These are phyloP conservation scores for Phenganax marumi DNA, from an alignment of 92 coral and sea anemone genomes.

Conservation along the genomic window DNA sequence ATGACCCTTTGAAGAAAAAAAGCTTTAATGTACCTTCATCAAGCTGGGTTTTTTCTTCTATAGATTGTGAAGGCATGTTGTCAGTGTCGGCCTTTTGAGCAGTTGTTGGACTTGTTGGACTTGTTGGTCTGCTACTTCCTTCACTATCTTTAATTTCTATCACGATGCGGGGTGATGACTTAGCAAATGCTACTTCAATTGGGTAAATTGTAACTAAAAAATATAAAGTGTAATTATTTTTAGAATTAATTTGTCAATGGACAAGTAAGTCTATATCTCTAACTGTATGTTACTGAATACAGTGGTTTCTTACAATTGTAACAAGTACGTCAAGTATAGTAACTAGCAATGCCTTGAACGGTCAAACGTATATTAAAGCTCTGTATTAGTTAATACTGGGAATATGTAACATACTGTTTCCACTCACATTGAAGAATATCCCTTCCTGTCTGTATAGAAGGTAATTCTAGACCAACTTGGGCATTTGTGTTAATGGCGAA, in stretches of 20 bases:
- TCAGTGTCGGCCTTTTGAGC: background rate
- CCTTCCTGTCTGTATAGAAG: conserved; percentile 43
- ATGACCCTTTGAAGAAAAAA: background rate
- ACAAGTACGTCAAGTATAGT: background rate
- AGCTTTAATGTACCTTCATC: conserved; percentile 40
- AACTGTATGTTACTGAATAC: background rate
- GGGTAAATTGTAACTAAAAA: conserved; percentile 53
- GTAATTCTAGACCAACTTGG: conserved; percentile 50
- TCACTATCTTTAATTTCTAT: conserved; percentile 35
- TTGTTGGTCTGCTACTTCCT: conserved; percentile 39
- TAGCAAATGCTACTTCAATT: conserved; percentile 42
- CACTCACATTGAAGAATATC: conserved; percentile 59
- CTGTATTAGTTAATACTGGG: conserved; percentile 7
- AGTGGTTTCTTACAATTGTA: conserved; percentile 2
- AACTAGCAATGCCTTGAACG: background rate
- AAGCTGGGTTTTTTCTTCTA: conserved; percentile 36
- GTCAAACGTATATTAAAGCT: background rate
- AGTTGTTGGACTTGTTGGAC: no score
- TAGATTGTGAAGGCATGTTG: conserved; percentile 11
- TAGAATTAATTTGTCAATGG: background rate
- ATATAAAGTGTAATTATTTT: conserved; percentile 9
- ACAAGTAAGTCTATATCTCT: no score
- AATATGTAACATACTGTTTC: conserved; percentile 30
- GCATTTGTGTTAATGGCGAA: conserved; percentile 59
- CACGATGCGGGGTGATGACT: conserved; percentile 44